These are phyloP conservation scores for Mormoops blainvillei DNA, from an alignment of 2,113 vertebrate species.

Conservation along the genomic window DNA sequence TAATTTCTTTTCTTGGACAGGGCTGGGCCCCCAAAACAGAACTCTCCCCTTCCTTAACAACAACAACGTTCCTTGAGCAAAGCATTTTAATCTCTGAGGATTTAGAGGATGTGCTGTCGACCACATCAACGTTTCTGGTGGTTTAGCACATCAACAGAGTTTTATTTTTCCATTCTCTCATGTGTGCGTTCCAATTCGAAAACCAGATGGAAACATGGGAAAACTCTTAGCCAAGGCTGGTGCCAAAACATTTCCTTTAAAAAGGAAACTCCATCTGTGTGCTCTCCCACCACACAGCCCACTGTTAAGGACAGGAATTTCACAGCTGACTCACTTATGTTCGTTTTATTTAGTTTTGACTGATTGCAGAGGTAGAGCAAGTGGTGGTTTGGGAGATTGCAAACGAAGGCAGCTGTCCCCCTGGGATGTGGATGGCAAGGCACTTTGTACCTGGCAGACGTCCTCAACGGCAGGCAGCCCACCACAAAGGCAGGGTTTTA, in stretches of 20 bases:
- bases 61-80: slow-evolving; percentile 13
- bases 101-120: neutral
- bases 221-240: slow-evolving; percentile 58
- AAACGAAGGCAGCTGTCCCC: neutral
- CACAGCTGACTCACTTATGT: slow-evolving; percentile 44
- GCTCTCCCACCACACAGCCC: slow-evolving; percentile 49
- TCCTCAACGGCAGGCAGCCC: neutral
- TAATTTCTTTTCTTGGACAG: neutral
- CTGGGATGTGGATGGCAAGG: neutral
- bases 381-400: neutral
- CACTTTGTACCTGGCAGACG: neutral
- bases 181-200: slow-evolving; percentile 44
- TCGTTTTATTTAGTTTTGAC: slow-evolving; percentile 22
- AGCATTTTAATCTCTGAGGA: neutral
- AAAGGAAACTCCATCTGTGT: slow-evolving; percentile 74
- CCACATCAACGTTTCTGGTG: slow-evolving; percentile 52
- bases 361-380: slow-evolving; percentile 51
- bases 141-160: slow-evolving; percentile 49
- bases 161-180: slow-evolving; percentile 66
- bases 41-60: neutral
- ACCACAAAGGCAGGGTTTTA: neutral
- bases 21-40: neutral
- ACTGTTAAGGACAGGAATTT: slow-evolving; percentile 11
- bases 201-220: slow-evolving; percentile 71
- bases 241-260: slow-evolving; percentile 71